Base-by-base conservation (phyloP, 2,797 vertebrate genomes). In the Pangasius sanitwongsei region DNA sequence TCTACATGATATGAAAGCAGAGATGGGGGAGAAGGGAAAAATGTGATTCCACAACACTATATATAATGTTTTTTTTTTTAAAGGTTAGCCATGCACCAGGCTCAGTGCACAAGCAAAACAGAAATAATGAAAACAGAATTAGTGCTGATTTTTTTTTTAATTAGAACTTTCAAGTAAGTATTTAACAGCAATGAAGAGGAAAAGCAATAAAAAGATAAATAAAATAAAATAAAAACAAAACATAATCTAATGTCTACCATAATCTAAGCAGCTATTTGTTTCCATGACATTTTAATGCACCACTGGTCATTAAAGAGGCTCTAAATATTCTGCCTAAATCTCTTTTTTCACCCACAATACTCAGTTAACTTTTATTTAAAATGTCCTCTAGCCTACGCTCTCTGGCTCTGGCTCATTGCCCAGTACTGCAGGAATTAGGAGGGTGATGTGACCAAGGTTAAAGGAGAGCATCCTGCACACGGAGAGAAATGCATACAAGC, bases 181-280 rank as follows among this genome's bases (percentile, higher is more conserved):
- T 34, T 69, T 6, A 4, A 44, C 12, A 77, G 44, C 28, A 48
- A 28, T 48, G 41, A 75, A 75, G 25, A 75, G 11, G 4, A 50
- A 50, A 18, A 80, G 3, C 0, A 80, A 31, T 3, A 18, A 0
- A 6, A 80, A 16, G 57, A 18, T 20, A 59, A 7, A 20, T 20
- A 6, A 23, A 53, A 28, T 7, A 1, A 50, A 23, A 11, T 7
- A 50, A 18, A 59, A 59, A 23, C 4, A 59, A 6, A 23, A 23
- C 15, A 18, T 4, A 18, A 57, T 57, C 55, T 4, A 57, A 57
- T 5, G 55, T n/a, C 28, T 31, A 31, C 7, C 28, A 34, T 80
- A 80, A 53, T 77, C 50, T 18, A 81, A 82, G 78, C 31, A 59
- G 55, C 31, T 59, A 59, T 37, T 82, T 82, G 78, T 82, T 59